Evolutionary conservation across 2,888 invertebrate species (phyloP), one percentile per base, ranked within the genome.

Genomic region (Carcina quercana): DNA sequence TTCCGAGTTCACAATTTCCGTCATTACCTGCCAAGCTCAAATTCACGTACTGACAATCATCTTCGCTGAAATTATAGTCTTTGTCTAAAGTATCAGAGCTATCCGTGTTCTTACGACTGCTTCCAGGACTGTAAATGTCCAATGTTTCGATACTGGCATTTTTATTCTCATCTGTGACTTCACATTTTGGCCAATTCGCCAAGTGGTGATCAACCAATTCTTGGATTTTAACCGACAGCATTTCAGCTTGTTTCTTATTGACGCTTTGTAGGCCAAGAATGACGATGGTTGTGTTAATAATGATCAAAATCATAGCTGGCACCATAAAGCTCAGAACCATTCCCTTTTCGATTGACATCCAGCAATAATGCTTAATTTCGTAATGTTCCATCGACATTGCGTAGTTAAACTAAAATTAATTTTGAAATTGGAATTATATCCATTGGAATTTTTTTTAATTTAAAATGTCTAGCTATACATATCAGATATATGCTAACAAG

Each of bases 301-400:
- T 66, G 29, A 92, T 90, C 15, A 91, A 69, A 13, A 88, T 68
- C 57, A 89, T 90, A 1, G 90, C 88, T 7, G 92, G 92, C 11
- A 90, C 84, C 87, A 92, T 91, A 60, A 90, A 92, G 25, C 91
- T 91, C 58, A 91, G 79, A 8, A 91, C 86, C 90, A 92, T 91
- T 3, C 91, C 91, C 52, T 89, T 88, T 61, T 91, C 90, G 25
- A 91, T 88, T 0, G 91, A 91, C 86, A 92, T 88, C 88, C 91
- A 92, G 59, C 92, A 92, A 57, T 91, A 92, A 49, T 87, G 86
- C 45, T 88, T 87, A 17, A 87, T 89, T 72, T 92, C 91, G 55
- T 91, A 91, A 41, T 90, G 91, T 45, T 87, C 86, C 51, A 90
- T 88, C 15, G 90, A 87, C n/a, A 88, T 72, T 5, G 88, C 84